These are phyloP conservation scores for Gobius niger DNA, from an alignment of 2,113 vertebrate genomes.

Conservation along the genomic window DNA sequence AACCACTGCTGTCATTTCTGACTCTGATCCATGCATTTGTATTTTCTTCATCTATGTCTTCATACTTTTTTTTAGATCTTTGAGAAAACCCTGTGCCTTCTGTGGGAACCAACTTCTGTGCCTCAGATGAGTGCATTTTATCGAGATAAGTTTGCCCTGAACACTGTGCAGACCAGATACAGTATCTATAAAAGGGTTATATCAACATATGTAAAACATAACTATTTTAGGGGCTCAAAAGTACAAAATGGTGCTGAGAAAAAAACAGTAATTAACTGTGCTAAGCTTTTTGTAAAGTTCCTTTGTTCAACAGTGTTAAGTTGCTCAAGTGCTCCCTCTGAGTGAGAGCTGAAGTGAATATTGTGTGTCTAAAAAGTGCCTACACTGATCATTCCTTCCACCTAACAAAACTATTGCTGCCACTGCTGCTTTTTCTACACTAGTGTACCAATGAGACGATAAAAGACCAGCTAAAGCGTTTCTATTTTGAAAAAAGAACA, in stretches of 20 bases:
- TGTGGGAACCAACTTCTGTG: constrained; percentile 47
- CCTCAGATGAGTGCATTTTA: constrained; percentile 15
- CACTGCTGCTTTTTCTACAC: constrained; percentile 28
- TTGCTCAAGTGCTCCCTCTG: too few species aligned
- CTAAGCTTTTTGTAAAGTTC: background rate
- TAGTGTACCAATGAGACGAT: constrained; percentile 22
- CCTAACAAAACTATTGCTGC: constrained; percentile 23
- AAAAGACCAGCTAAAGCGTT: constrained; percentile 20
- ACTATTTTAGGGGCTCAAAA: background rate
- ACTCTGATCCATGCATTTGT: constrained; percentile 13
- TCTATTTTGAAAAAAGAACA: constrained; percentile 27
- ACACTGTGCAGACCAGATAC: constrained; percentile 10
- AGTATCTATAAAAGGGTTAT: constrained; percentile 9
- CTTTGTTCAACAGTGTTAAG: constrained; percentile 8
- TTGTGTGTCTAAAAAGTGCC: background rate
- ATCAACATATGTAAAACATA: background rate
- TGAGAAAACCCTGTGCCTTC: constrained; percentile 56
- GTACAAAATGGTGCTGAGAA: constrained; percentile 12
- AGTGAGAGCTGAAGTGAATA: constrained; percentile 43
- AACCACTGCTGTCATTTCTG: constrained; percentile 28
- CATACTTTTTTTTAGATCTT: constrained; percentile 73
- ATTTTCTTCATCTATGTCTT: constrained; percentile 51
- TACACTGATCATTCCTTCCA: constrained; percentile 16
- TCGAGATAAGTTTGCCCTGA: constrained; percentile 29
- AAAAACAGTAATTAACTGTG: background rate